Evolutionary conservation across 2,113 vertebrate species (phyloP).

Genomic region (Phaetusa simplex): DNA sequence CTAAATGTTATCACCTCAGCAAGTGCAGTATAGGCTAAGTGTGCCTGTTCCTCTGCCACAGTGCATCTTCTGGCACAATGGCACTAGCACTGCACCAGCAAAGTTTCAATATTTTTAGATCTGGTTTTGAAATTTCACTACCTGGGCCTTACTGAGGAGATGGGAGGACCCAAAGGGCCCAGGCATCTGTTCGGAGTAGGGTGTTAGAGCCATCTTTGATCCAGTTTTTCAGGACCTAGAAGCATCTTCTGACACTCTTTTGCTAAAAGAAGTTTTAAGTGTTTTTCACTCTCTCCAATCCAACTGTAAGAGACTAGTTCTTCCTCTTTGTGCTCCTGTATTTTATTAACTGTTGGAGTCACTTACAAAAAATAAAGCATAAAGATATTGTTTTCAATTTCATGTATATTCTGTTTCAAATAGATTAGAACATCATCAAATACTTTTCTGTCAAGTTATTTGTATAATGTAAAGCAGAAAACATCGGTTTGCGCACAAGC

Average conservation of each 20-base stretch:
- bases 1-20: not conserved
- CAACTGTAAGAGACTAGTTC: not conserved
- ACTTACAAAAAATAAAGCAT: not conserved
- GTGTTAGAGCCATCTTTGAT: not conserved
- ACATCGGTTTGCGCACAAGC: not conserved
- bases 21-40: not conserved
- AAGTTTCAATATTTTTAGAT: not conserved
- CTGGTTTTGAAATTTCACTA: not conserved
- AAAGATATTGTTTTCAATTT: not conserved
- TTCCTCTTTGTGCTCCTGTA: not conserved
- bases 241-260: not conserved
- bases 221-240: not conserved
- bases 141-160: not conserved
- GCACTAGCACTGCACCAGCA: not conserved
- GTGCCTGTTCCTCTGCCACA: not conserved
- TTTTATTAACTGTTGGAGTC: not conserved
- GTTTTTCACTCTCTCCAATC: not conserved
- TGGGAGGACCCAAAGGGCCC: not conserved
- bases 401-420: not conserved
- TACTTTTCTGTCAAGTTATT: not conserved
- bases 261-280: not conserved
- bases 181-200: not conserved
- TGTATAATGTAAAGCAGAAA: not conserved
- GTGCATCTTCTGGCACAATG: not conserved
- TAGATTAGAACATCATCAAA: rapidly evolving